phyloP scores from a whole-genome alignment of 2,888 invertebrate genomes.

The Orthonychiurus folsomi region DNA sequence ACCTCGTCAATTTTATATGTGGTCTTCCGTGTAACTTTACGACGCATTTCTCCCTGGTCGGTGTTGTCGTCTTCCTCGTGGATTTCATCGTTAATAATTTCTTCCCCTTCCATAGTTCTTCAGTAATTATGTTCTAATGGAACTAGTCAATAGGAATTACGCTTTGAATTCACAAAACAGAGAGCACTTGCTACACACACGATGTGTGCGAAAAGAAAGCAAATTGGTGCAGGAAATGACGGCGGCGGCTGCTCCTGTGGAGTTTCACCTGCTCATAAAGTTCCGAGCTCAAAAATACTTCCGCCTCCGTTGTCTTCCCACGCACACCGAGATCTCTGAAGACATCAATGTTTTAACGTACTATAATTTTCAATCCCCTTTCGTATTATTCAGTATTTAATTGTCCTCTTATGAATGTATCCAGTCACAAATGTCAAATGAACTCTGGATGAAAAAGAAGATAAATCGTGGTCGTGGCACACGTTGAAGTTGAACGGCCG shows the following conservation, averaged over 20 bases:
- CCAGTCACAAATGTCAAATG: background rate
- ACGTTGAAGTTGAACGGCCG: no score
- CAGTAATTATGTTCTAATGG: no score
- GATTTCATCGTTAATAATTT: conserved; percentile 25
- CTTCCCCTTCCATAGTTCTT: conserved; percentile 9
- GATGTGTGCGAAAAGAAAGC: no score
- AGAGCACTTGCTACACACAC: no score
- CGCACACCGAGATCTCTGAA: background rate
- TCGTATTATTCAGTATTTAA: no score
- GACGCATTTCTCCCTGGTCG: conserved; percentile 35
- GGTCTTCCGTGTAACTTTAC: conserved; percentile 37
- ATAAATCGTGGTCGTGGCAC: no score
- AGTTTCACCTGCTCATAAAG: background rate
- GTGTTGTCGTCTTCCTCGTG: conserved; percentile 26
- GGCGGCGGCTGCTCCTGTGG: no score
- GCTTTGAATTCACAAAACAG: no score
- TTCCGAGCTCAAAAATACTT: background rate
- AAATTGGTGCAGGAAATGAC: no score
- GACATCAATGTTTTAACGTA: background rate
- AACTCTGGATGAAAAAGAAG: background rate
- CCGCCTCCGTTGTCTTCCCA: background rate
- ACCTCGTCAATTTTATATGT: conserved; percentile 39
- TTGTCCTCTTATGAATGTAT: background rate
- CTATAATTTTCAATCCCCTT: no score
- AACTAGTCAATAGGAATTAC: no score